phyloP scores from a whole-genome alignment of 2,113 vertebrate species.

The Oryctolagus cuniculus region mOryCun1.1 NC_091443.1:29955001-29955500 shows the following conservation, averaged over 20 bases:
- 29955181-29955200: background rate
- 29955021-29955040: background rate
- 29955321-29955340: background rate
- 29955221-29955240: background rate
- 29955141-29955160: background rate
- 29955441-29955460: background rate
- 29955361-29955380: background rate
- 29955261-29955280: background rate
- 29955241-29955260: background rate
- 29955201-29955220: background rate
- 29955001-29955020: background rate
- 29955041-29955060: background rate
- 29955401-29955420: background rate
- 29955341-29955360: background rate
- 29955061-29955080: background rate
- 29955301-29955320: background rate
- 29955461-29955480: background rate
- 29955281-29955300: background rate
- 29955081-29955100: background rate
- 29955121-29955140: background rate
- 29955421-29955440: background rate
- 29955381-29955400: constrained; percentile 1
- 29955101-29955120: background rate
- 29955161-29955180: background rate
- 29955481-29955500: background rate